These are phyloP conservation scores for Sceloporus undulatus DNA, from an alignment of 2,113 vertebrate genomes.

Conservation along the genomic window DNA sequence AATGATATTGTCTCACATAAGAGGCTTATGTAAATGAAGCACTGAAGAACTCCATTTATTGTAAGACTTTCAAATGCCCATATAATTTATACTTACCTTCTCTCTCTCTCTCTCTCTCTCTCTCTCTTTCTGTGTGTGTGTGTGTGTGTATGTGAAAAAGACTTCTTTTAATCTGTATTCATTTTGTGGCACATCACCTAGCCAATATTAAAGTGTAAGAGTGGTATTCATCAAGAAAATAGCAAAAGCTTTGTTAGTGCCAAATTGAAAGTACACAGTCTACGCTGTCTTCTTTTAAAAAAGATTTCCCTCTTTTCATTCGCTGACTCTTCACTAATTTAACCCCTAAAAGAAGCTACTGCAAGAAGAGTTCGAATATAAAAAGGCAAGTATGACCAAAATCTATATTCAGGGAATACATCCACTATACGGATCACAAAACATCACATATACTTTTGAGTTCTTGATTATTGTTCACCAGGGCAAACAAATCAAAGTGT, in stretches of 20 bases:
- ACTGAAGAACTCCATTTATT: conserved; percentile 57
- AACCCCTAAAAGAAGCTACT: conserved; percentile 21
- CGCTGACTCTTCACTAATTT: conserved; percentile 29
- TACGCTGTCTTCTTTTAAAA: background rate
- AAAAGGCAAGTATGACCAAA: background rate
- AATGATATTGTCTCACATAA: conserved; percentile 66
- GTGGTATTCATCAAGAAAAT: background rate
- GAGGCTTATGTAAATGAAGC: conserved; percentile 64
- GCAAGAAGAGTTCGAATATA: conserved; percentile 22
- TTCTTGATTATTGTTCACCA: background rate
- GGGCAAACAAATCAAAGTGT: background rate
- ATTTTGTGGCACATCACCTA: conserved; percentile 46
- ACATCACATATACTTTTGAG: background rate
- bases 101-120: too few relatives aligned
- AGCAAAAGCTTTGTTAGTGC: conserved; percentile 28
- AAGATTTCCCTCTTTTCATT: conserved; percentile 2
- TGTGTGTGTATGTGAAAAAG: conserved; percentile 8
- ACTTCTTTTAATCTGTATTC: conserved; percentile 53
- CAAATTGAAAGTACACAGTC: conserved; percentile 16
- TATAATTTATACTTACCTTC: conserved; percentile 43
- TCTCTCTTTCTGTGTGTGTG: too few relatives aligned
- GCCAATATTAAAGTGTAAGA: conserved; percentile 35
- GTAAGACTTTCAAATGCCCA: conserved; percentile 65
- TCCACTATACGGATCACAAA: background rate
- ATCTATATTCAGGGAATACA: background rate